These are phyloP conservation scores for Polietes domitor DNA, from an alignment of 2,888 invertebrate genomes.

Conservation along the genomic window DNA sequence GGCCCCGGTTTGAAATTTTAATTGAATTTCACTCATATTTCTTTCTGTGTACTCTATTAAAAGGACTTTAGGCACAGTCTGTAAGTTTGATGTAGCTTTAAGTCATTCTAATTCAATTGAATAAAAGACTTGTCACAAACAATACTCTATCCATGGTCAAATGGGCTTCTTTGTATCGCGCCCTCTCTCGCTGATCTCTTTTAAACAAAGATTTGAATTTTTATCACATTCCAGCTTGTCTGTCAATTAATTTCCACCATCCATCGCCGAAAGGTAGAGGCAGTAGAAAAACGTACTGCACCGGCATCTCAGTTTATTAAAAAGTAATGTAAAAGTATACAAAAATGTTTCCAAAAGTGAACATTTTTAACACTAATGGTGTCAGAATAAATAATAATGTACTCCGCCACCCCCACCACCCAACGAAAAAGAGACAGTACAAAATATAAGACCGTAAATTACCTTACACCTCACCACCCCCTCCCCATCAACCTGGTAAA, in stretches of 20 bases:
- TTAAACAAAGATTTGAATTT: neutral
- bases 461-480: neutral
- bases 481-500: neutral
- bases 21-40: no score
- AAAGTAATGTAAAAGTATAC: conserved; percentile 53
- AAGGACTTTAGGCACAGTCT: no score
- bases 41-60: no score
- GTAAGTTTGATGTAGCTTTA: no score
- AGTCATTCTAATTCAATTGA: no score
- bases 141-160: no score
- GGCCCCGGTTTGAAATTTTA: no score
- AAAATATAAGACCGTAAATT: conserved; percentile 49
- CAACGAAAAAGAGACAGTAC: neutral
- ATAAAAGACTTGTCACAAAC: no score
- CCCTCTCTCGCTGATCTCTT: neutral
- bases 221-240: neutral
- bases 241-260: conserved; percentile 1
- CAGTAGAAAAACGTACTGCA: neutral
- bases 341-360: conserved; percentile 69
- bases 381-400: conserved; percentile 80
- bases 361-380: conserved; percentile 80
- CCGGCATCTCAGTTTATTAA: conserved; percentile 12
- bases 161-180: no score
- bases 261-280: neutral
- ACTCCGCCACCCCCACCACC: conserved; percentile 46